Conservation (phyloP, 1,140 invertebrate genomes). For the Arion vulgaris region DNA sequence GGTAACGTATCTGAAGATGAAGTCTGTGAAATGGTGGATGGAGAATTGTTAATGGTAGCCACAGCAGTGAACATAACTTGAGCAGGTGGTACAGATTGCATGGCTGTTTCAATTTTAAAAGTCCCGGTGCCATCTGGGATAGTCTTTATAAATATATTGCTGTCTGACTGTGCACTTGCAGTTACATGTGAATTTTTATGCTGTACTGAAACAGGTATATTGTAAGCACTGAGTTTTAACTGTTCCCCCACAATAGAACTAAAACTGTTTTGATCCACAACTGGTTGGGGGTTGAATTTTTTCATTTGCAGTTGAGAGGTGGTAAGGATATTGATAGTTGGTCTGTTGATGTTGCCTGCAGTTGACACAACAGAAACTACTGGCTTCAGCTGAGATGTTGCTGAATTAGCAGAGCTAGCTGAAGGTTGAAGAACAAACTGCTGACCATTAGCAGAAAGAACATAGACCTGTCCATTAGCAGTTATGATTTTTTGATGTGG, state of each 20-base stretch:
- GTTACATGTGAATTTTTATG: not conserved
- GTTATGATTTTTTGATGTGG: slow-evolving; percentile 20
- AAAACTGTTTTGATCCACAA: not conserved
- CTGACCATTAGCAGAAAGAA: slow-evolving; percentile 28
- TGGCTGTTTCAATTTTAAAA: slow-evolving; percentile 1
- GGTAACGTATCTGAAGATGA: not conserved
- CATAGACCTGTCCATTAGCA: slow-evolving; percentile 21
- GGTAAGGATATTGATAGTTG: not conserved
- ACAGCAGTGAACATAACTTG: not conserved
- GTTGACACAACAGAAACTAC: not conserved
- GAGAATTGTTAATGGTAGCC: not conserved
- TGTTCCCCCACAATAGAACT: not conserved
- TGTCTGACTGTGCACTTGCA: slow-evolving; percentile 1
- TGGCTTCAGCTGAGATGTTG: not conserved
- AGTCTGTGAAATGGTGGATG: not conserved
- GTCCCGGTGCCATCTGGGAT: not conserved
- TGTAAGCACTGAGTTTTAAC: not conserved
- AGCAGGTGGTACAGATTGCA: not conserved
- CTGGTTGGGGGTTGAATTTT: not conserved
- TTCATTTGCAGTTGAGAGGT: not conserved
- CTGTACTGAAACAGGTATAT: not conserved
- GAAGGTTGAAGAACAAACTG: slow-evolving; percentile 19
- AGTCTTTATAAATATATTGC: not conserved
- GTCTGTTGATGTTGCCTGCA: not conserved
- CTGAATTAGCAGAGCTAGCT: not conserved